phyloP scores from a whole-genome alignment of 2,888 invertebrate species.

The Listrodromus nycthemerus region DNA sequence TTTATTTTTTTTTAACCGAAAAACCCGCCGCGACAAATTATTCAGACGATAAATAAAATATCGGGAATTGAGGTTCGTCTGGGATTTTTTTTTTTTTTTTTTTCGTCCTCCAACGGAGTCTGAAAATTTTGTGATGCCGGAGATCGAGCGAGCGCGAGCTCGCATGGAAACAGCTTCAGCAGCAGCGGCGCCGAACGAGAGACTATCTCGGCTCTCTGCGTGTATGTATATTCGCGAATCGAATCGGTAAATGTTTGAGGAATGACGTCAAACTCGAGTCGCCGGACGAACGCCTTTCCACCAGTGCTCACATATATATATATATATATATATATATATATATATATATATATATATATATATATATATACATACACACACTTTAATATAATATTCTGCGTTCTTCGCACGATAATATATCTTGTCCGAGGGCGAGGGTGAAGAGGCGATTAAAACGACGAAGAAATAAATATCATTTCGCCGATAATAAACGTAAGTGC shows the following conservation, averaged over 20 bases:
- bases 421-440: not conserved
- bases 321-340: not conserved
- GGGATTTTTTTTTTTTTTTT: slow-evolving; percentile 10
- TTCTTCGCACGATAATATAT: slow-evolving; percentile 28
- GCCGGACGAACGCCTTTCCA: slow-evolving; percentile 47
- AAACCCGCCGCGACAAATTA: not conserved
- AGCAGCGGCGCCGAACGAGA: slow-evolving; percentile 3
- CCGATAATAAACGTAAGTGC: slow-evolving; percentile 39
- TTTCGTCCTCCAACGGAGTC: slow-evolving; percentile 70
- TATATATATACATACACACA: not conserved
- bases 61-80: slow-evolving; percentile 70
- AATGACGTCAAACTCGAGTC: slow-evolving; percentile 72
- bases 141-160: slow-evolving; percentile 7
- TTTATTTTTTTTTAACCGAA: not conserved
- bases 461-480: slow-evolving; percentile 27
- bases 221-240: slow-evolving; percentile 56
- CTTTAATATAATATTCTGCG: slow-evolving; percentile 4
- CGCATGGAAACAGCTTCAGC: slow-evolving; percentile 18
- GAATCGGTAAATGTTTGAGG: slow-evolving; percentile 75
- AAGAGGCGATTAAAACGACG: slow-evolving; percentile 16
- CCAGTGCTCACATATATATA: not conserved
- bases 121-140: not conserved
- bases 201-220: slow-evolving; percentile 9
- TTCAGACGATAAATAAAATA: slow-evolving; percentile 30
- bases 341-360: not conserved